phyloP scores from a whole-genome alignment of 1,140 invertebrate genomes.

The Zaprionus nigranus region DNA sequence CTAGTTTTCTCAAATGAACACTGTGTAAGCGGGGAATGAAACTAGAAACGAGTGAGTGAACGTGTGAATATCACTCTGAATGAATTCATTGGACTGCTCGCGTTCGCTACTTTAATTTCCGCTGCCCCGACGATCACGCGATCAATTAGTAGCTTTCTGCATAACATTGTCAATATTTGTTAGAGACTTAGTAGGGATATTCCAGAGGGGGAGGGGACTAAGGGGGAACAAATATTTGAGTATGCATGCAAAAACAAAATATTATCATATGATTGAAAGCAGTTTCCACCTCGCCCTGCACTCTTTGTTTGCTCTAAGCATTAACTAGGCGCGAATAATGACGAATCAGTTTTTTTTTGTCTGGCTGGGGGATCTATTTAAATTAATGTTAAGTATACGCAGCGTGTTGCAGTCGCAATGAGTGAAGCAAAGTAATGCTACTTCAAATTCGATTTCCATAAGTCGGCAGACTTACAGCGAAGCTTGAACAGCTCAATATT shows the following conservation, averaged over 20 bases:
- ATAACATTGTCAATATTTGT: constrained; percentile 61
- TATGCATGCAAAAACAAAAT: constrained; percentile 76
- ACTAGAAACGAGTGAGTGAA: constrained; percentile 45
- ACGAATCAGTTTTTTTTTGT: constrained; percentile 40
- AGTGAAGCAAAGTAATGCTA: constrained; percentile 29
- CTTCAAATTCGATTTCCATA: constrained; percentile 44
- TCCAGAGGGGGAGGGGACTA: constrained; percentile 1
- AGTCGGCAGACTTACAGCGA: constrained; percentile 48
- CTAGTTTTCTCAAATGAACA: background rate
- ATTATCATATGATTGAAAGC: constrained; percentile 73
- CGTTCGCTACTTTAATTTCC: constrained; percentile 26
- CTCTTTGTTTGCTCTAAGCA: constrained; percentile 52
- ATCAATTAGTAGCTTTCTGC: constrained; percentile 68
- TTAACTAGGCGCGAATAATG: constrained; percentile 70
- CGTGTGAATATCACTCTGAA: constrained; percentile 66
- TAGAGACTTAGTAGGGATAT: constrained; percentile 8
- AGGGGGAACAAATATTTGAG: constrained; percentile 6
- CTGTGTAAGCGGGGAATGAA: constrained; percentile 10
- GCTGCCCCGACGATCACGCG: constrained; percentile 45
- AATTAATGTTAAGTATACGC: constrained; percentile 61
- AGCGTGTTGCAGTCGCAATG: constrained; percentile 44
- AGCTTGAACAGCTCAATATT: constrained; percentile 53
- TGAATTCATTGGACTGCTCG: constrained; percentile 54
- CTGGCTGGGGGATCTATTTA: constrained; percentile 30
- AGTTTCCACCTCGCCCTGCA: constrained; percentile 40